Evolutionary conservation across 53 echinoderm and acorn worm species (phyloP), one percentile per base, ranked within the genome.

Genomic region (Astropecten irregularis): DNA sequence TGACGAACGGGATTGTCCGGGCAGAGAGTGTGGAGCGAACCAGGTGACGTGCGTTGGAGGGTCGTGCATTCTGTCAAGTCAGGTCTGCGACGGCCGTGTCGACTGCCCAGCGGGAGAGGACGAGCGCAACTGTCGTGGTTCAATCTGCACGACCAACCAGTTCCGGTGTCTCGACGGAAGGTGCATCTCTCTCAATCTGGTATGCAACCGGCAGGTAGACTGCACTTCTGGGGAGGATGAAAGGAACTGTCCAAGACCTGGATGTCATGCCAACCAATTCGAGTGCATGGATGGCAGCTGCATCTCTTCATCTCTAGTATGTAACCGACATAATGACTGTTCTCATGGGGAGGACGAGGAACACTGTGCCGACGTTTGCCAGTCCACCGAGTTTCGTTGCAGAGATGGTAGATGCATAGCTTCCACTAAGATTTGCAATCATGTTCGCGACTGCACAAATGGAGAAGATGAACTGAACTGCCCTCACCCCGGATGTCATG

Each of bases 61-160:
- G 42, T 8, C 42, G 6, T 88, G 88, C 21, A 47, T 88, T 39
- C 49, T 13, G 8, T 27, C 11, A 26, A 15, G 11, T 21, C 49
- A 20, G 25, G 73, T 88, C 31, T 88, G 88, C 37, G 82, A 88
- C 62, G 83, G 88, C 29, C 33, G 31, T 8, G 23, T 36, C 1
- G 88, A 83, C 46, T 88, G 88, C 35, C 38, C 59, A 0, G 42
- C 33, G 13, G 76, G 66, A 0, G 57, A 28, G 0, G 88, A 88
- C 35, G 88, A 83, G 38, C 42, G 9, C 9, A 67, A 66, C 21
- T 82, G 76, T 26, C 47, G 15, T 15, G 70, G 28, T 15, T 26
- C 35, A 16, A 47, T 18, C 32, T 83, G 83, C 6, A 3, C 23
- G 42, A 0, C 29, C 0, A 26, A 39, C 14, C 33, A 83, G 33